Conservation (phyloP, 2,797 vertebrate genomes). For the Mus spretus region DNA sequence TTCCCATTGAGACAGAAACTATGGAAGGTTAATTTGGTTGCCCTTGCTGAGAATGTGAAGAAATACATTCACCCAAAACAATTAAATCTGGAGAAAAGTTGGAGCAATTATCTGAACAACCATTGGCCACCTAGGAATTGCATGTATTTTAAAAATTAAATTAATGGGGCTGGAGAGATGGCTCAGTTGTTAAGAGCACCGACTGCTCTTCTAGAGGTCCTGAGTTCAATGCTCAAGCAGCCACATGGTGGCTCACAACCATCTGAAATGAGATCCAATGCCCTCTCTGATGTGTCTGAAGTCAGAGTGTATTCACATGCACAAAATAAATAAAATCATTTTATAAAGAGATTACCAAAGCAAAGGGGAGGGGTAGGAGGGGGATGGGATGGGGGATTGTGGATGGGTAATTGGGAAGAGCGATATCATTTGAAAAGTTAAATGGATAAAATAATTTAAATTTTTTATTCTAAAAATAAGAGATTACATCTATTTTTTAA, state of each 20-base stretch:
- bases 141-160: not conserved
- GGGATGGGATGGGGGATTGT: not conserved
- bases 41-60: not conserved
- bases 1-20: not conserved
- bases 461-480: not conserved
- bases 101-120: constrained; percentile 58
- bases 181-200: not conserved
- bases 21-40: constrained; percentile 22
- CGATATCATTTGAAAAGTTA: not conserved
- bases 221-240: not conserved
- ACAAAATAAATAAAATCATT: not conserved
- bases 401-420: not conserved
- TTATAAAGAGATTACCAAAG: not conserved
- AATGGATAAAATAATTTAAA: not conserved
- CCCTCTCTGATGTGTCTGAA: not conserved
- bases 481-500: not conserved
- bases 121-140: constrained; percentile 17
- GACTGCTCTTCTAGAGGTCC: not conserved
- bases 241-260: not conserved
- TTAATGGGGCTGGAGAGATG: not conserved
- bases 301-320: not conserved
- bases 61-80: not conserved
- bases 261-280: not conserved
- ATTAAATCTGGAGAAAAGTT: constrained; percentile 29
- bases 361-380: not conserved